Evolutionary conservation across 2,113 vertebrate species (phyloP), one percentile per base, ranked within the genome.

Genomic region (Thalassoma bifasciatum): DNA sequence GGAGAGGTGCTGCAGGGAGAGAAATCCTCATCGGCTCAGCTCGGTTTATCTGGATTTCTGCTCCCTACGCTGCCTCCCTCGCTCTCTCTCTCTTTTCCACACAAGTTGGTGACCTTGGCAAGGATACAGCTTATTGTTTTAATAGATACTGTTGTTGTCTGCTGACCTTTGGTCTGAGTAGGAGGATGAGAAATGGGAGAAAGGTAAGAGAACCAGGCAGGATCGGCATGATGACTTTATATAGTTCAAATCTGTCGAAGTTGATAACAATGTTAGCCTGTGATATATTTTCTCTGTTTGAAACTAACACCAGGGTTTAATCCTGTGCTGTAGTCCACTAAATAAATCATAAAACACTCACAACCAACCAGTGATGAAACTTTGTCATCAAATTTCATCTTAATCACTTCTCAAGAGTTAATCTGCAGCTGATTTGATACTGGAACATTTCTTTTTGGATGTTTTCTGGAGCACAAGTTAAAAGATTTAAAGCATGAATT

Each of bases 61-160:
- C 89, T 90, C 70, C 72, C 58, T 72, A 77, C 65, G 57, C 86
- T 63, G 74, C 71, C 79, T 30, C 30, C 30, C 30, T 30, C 30
- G 3, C 42, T 19, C 42, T 16, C 46, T 49, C 46, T 8, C 46
- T 49, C 19, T 9, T 79, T 83, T 66, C 8, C 65, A 80, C 59
- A 12, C 72, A 73, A 84, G 82, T 79, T 77, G 86, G 77, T 93
- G 93, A 95, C 93, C 93, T 94, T 94, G 93, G 92, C 88, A 84
- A 91, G 93, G 92, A 93, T 93, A 91, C 89, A 84, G 91, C 87
- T 90, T 89, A 92, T 91, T 92, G 88, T 93, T 91, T 93, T 88
- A 93, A 93, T 80, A 85, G 92, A 94, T 92, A 92, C 85, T 71
- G 88, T 85, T 93, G 90, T 93, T 88, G 86, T 87, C 88, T 81